Evolutionary conservation across 1,140 invertebrate genomes (phyloP).

Genomic region (Drosophila elegans): DNA sequence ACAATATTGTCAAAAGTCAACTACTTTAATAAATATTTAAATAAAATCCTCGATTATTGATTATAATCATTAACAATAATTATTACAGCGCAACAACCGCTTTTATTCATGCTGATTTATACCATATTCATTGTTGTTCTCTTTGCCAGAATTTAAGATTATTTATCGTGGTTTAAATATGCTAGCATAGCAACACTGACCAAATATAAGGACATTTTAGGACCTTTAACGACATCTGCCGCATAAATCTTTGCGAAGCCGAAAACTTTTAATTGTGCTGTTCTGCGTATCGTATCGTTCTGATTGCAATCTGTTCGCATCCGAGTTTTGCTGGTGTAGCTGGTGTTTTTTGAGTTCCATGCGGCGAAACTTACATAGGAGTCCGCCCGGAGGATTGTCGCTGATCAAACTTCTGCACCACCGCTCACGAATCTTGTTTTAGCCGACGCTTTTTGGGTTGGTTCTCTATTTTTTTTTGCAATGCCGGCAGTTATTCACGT

Average conservation of each 20-base stretch:
- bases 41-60: too few relatives aligned
- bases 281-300: slow-evolving; percentile 17
- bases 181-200: neutral
- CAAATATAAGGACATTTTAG: neutral
- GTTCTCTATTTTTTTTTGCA: slow-evolving; percentile 13
- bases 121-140: too few relatives aligned
- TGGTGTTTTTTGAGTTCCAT: slow-evolving; percentile 2
- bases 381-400: neutral
- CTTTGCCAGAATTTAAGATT: too few relatives aligned
- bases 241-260: slow-evolving; percentile 23
- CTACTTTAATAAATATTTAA: too few relatives aligned
- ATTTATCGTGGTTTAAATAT: too few relatives aligned
- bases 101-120: too few relatives aligned
- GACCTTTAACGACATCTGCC: neutral
- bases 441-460: slow-evolving; percentile 14
- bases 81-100: too few relatives aligned
- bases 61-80: too few relatives aligned
- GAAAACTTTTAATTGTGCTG: slow-evolving; percentile 19
- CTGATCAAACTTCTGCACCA: slow-evolving; percentile 19
- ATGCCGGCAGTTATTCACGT: slow-evolving; percentile 21
- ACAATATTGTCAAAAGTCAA: too few relatives aligned
- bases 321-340: neutral
- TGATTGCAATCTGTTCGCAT: slow-evolving; percentile 28
- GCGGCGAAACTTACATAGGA: slow-evolving; percentile 28
- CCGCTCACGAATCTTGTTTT: slow-evolving; percentile 16